phyloP scores from a whole-genome alignment of 2,113 vertebrate species.

The Trichechus manatus region DNA sequence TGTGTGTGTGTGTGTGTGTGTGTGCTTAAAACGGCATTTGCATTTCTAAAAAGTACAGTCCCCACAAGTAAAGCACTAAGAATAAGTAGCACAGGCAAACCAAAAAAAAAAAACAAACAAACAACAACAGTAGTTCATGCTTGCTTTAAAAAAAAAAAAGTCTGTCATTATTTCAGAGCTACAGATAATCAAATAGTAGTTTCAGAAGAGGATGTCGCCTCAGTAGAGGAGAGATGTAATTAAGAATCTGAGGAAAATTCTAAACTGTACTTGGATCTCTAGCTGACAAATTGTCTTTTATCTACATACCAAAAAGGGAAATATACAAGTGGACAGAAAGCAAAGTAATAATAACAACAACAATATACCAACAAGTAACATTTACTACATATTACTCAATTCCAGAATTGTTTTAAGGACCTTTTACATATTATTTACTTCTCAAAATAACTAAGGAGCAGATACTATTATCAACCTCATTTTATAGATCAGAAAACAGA shows the following conservation, averaged over 20 bases:
- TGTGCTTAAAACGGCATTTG: background rate
- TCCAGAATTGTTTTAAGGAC: background rate
- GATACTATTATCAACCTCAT: background rate
- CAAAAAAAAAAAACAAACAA: background rate
- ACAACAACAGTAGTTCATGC: background rate
- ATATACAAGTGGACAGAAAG: background rate
- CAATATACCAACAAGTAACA: background rate
- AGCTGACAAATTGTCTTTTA: background rate
- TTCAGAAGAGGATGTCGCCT: background rate
- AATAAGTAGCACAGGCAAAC: background rate
- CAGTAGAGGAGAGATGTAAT: background rate
- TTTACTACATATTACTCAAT: background rate
- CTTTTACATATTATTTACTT: background rate
- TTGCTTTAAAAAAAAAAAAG: slow-evolving; percentile 33
- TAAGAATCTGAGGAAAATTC: background rate
- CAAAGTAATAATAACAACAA: background rate
- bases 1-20: no score
- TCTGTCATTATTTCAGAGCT: background rate
- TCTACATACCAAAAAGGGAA: background rate
- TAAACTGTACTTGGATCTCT: background rate
- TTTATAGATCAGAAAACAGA: background rate
- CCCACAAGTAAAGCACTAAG: slow-evolving; percentile 8
- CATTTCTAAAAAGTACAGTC: background rate
- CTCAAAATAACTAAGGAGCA: background rate
- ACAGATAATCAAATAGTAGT: background rate